A percentile compares a stretch with the other conserved stretches of the same genome.
Conservation (phyloP, 2,113 vertebrate genomes). For the Tragulus kanchil region DNA sequence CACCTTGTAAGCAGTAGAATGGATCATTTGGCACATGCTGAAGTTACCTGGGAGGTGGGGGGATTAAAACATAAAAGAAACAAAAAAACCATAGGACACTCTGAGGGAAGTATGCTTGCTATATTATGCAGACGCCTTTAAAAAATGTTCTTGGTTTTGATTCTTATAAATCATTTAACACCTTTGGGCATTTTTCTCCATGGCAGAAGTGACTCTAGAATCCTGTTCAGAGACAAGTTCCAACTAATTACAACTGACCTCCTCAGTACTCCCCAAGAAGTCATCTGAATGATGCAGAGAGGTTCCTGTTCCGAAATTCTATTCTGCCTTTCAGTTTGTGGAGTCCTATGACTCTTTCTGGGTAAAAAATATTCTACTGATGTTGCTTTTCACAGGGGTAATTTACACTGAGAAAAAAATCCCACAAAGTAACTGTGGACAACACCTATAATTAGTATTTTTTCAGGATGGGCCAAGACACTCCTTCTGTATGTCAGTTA, state of each 20-base stretch:
- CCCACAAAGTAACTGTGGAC: neutral
- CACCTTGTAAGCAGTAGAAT: neutral
- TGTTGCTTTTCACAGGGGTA: neutral
- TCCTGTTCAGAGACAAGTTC: slow-evolving; percentile 5
- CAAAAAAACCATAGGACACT: neutral
- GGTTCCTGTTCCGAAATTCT: neutral
- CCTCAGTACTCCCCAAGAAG: neutral
- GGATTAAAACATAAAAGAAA: neutral
- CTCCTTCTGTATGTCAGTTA: neutral
- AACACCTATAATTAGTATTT: neutral
- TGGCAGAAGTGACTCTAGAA: neutral
- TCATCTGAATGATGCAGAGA: neutral
- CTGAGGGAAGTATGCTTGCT: neutral
- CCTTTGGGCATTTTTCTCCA: neutral
- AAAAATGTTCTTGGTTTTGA: neutral
- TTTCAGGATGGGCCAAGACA: neutral
- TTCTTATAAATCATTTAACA: neutral
- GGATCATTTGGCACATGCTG: neutral
- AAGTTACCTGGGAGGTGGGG: neutral
- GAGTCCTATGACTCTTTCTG: neutral
- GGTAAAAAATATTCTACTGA: neutral
- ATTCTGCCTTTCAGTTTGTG: neutral
- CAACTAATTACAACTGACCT: neutral
- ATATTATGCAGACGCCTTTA: neutral
- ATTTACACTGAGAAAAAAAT: neutral